Evolutionary conservation across 2,113 vertebrate species (phyloP).

Genomic region (Amblyopsis rosae): DNA sequence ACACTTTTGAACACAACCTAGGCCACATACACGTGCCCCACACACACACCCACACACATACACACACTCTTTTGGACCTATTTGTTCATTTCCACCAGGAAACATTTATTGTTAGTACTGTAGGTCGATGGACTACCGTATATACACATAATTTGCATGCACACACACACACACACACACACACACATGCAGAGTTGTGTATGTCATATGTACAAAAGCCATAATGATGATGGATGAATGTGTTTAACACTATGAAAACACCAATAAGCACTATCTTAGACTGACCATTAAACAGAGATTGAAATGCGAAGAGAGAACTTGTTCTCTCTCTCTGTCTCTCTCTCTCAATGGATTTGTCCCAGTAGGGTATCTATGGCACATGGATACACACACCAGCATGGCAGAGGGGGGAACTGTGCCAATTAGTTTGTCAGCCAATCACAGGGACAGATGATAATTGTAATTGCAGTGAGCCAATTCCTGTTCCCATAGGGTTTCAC

Average conservation of each 20-base stretch:
- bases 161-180: slow-evolving; percentile 12
- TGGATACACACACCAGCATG: not conserved
- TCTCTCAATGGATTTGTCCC: no score
- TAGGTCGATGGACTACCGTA: not conserved
- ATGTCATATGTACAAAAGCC: slow-evolving; percentile 2
- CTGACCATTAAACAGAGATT: slow-evolving; percentile 7
- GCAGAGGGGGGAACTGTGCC: not conserved
- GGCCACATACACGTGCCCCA: not conserved
- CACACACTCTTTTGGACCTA: not conserved
- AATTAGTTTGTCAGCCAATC: slow-evolving; percentile 5
- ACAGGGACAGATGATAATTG: not conserved
- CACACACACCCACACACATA: not conserved
- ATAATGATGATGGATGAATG: slow-evolving; percentile 26
- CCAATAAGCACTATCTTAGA: slow-evolving; percentile 10
- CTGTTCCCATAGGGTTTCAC: not conserved
- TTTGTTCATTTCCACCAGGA: not conserved
- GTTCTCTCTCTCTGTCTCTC: not conserved
- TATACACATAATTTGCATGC: slow-evolving; percentile 1
- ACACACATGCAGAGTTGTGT: not conserved
- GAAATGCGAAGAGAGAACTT: slow-evolving; percentile 18
- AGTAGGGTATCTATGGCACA: not conserved
- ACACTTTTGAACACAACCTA: no score
- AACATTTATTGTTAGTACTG: no score
- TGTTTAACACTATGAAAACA: slow-evolving; percentile 37
- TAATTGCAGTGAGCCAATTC: not conserved